phyloP scores from a whole-genome alignment of 2,888 invertebrate genomes.

The Limnephilus lunatus region DNA sequence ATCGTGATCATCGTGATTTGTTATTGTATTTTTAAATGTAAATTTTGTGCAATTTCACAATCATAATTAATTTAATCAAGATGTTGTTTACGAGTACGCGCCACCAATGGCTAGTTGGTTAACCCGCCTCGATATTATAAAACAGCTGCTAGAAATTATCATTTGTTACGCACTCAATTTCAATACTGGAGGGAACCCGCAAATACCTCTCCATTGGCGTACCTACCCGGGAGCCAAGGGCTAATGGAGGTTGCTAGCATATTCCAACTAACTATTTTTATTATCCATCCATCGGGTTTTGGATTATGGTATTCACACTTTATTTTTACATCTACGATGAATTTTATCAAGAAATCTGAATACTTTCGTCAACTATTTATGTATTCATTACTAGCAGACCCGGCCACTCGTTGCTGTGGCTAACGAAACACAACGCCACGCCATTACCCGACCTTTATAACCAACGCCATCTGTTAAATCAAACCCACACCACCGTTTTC shows the following conservation, averaged over 20 bases:
- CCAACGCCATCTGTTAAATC: too few relatives aligned
- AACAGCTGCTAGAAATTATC: conserved; percentile 26
- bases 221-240: not conserved
- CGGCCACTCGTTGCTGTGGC: too few relatives aligned
- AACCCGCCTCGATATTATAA: conserved; percentile 6
- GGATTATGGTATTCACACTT: too few relatives aligned
- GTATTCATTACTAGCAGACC: too few relatives aligned
- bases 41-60: not conserved
- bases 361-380: too few relatives aligned
- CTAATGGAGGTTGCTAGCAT: not conserved
- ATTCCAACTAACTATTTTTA: not conserved
- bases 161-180: conserved; percentile 52
- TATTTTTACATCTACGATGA: too few relatives aligned
- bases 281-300: too few relatives aligned
- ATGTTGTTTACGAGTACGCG: not conserved
- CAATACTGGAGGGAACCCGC: conserved; percentile 15
- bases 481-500: too few relatives aligned
- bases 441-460: too few relatives aligned
- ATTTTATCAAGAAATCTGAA: too few relatives aligned
- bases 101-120: conserved; percentile 16
- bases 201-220: conserved; percentile 20
- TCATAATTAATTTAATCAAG: not conserved
- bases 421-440: too few relatives aligned
- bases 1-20: too few relatives aligned
- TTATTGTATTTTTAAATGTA: not conserved